These are phyloP conservation scores for Caenorhabditis auriculariae DNA, from an alignment of 2,888 invertebrate species.

Conservation along the genomic window DNA sequence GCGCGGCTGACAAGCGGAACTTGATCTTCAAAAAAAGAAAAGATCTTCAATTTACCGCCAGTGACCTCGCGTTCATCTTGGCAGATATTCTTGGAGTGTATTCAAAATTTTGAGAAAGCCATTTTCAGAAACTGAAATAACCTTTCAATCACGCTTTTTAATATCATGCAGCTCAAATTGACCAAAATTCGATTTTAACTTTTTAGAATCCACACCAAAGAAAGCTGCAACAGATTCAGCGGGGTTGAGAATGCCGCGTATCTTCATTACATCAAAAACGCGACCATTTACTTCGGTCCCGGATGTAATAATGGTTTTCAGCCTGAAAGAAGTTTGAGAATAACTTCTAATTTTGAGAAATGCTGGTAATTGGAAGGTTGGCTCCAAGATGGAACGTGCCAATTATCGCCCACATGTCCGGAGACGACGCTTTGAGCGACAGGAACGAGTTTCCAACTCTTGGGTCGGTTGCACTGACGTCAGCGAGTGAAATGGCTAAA, in stretches of 20 bases:
- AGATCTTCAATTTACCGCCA: no score
- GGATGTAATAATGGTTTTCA: slow-evolving; percentile 60
- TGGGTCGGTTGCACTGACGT: slow-evolving; percentile 60
- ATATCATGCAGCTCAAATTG: no score
- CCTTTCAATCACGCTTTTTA: no score
- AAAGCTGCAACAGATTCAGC: slow-evolving; percentile 57
- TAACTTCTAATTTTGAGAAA: slow-evolving; percentile 39
- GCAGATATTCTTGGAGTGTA: no score
- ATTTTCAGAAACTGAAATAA: no score
- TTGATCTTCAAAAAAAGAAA: no score
- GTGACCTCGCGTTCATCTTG: no score
- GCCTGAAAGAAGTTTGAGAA: no score
- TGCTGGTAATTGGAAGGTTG: slow-evolving; percentile 60
- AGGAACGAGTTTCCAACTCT: slow-evolving; percentile 56
- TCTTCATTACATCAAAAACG: slow-evolving; percentile 59
- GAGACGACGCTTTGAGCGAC: slow-evolving; percentile 58
- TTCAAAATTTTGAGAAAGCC: no score
- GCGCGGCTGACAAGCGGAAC: no score
- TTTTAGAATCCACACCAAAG: slow-evolving; percentile 57
- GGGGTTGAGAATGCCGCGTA: slow-evolving; percentile 62
- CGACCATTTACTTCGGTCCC: slow-evolving; percentile 60
- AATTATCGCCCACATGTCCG: slow-evolving; percentile 62
- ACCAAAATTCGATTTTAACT: no score
- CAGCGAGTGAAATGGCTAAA: slow-evolving; percentile 62
- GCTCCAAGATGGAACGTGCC: slow-evolving; percentile 62